Conservation (phyloP, 2,888 invertebrate species). For the Standfussiana lucernea region DNA sequence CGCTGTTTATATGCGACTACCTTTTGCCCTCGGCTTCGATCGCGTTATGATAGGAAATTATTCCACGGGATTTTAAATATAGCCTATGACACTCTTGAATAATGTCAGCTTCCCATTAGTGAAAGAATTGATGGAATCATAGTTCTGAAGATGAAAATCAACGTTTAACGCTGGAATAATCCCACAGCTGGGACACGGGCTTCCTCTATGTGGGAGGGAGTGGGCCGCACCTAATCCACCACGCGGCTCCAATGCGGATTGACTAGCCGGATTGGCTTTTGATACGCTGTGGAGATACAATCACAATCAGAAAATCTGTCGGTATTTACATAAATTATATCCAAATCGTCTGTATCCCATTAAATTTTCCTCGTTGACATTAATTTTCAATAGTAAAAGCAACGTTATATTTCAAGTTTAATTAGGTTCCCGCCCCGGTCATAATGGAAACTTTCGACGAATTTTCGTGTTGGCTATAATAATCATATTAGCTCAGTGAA, state of each 20-base stretch:
- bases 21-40: not conserved
- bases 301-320: not conserved
- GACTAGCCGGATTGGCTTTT: too few species aligned
- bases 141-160: not conserved
- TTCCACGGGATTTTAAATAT: not conserved
- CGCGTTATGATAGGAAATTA: not conserved
- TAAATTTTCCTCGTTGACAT: not conserved
- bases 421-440: not conserved
- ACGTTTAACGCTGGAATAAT: not conserved
- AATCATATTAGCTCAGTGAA: not conserved
- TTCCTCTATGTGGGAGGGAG: not conserved
- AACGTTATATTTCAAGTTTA: constrained; percentile 3
- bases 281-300: not conserved
- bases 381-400: constrained; percentile 17
- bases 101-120: not conserved
- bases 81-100: not conserved
- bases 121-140: not conserved
- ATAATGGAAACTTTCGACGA: not conserved
- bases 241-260: not conserved
- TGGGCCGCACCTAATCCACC: not conserved
- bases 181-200: not conserved
- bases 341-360: not conserved
- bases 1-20: not conserved
- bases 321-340: constrained; percentile 7
- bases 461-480: not conserved